Evolutionary conservation across 37 sponge, comb jelly and placozoan genomes (phyloP), one percentile per base, ranked within the genome.

Genomic region (Crambe crambe): DNA sequence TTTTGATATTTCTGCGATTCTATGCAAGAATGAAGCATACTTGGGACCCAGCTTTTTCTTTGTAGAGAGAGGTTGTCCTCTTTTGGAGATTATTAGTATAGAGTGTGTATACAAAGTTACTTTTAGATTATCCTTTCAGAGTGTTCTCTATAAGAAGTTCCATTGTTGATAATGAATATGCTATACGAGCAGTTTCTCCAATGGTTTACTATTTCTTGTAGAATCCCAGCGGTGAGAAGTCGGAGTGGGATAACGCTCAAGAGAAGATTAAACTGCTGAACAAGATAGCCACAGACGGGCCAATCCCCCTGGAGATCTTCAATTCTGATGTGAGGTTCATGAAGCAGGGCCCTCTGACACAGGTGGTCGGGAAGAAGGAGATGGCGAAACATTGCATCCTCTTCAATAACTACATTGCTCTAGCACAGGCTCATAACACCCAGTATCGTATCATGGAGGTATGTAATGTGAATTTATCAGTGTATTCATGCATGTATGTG

Each of bases 281-380:
- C 35, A 91, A 91, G 37, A 61, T 91, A 21, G 41, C 60, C 26
- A 69, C 92, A 47, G 87, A 91, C 34, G 56, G 71, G 18, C 79
- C 87, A 22, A 69, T 83, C 17, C 92, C 92, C 15, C 68, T 91
- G 47, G 92, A 91, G 71, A 73, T 91, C 44, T 91, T 91, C 57
- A 75, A 91, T 54, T 78, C 87, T 29, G 73, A 83, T 30, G 83
- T 72, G 1, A 61, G 57, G 30, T 79, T 91, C 29, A 42, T 86
- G 22, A 91, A 86, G 61, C 83, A 79, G 47, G 92, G 88, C 22
- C 88, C 70, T 29, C 77, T 88, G 25, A 82, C 44, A 15, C 74
- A 83, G 72, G 73, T 82, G 51, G 82, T 77, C 42, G 72, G 47
- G 56, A 76, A 60, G 60, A 91, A 79, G 75, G 87, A 86, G 56